Evolutionary conservation across 2,113 vertebrate species (phyloP), one percentile per base, ranked within the genome.

Genomic region (Lampris incognitus): DNA sequence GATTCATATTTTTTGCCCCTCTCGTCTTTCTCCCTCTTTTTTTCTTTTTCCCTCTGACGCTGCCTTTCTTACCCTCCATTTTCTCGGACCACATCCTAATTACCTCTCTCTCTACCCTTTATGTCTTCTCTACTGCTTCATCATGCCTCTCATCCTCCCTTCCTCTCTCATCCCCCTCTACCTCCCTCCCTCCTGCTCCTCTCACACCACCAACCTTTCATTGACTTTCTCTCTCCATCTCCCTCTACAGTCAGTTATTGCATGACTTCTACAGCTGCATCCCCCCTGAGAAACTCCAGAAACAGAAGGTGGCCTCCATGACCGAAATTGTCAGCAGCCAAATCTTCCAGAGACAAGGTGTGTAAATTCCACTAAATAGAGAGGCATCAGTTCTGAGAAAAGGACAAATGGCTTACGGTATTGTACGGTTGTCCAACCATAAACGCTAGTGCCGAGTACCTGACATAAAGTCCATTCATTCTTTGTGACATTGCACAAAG

Each of bases 271-370:
- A 98, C 44, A 96, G 94, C 72, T 97, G 97, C 90, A 97, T 98
- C 77, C 96, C 97, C 4, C 97, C 95, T 0, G 95, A 94, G 82
- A 97, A 95, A 55, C 94, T 98, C 7, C 97, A 97, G 93, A 98
- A 98, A 82, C 97, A 97, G 87, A 99, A 98, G 88, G 95, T 99
- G 50, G 88, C 95, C 65, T 99, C 98, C 74, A 97, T 99, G 98
- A 98, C 95, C 44, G 97, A 98, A 91, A 98, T 99, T 0, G 97
- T 99, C 48, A 88, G 83, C 86, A 98, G 98, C 90, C 95, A 94
- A 69, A 95, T 99, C 66, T 99, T 99, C 82, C 95, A 95, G 87
- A 97, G 87, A 78, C 96, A 97, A 95, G 97, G 98, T 99, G 85
- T 91, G 85, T 79, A 3, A 3, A 55, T 38, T 49, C 10, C 39